Evolutionary conservation across 1,140 invertebrate species (phyloP).

Genomic region (Drosophila cardini): DNA sequence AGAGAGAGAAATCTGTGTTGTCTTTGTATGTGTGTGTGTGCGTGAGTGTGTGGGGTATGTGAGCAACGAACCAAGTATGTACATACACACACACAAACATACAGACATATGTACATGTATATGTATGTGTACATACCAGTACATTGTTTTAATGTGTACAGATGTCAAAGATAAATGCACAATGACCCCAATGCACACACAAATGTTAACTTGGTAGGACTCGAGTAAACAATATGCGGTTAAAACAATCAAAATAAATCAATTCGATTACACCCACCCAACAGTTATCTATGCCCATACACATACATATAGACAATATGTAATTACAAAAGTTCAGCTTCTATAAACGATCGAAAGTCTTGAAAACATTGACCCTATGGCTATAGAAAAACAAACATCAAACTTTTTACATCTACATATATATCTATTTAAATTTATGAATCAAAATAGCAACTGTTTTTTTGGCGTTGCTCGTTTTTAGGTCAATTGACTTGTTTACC

Average conservation of each 20-base stretch:
- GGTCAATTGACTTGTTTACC: conserved; percentile 70
- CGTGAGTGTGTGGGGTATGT: conserved; percentile 8
- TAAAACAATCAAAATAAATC: conserved; percentile 13
- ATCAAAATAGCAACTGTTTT: conserved; percentile 25
- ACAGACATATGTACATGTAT: conserved; percentile 2
- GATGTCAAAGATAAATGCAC: conserved; percentile 54
- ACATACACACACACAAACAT: conserved; percentile 17
- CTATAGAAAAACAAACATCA: conserved; percentile 6
- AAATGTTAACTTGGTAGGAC: conserved; percentile 22
- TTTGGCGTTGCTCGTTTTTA: conserved; percentile 62
- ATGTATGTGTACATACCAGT: not conserved
- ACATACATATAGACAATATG: not conserved
- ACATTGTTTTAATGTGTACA: conserved; percentile 24
- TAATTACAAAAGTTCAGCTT: not conserved
- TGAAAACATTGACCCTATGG: conserved; percentile 71
- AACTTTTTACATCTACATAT: not conserved
- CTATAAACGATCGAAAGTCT: conserved; percentile 37
- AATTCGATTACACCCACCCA: conserved; percentile 8
- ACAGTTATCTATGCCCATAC: conserved; percentile 17
- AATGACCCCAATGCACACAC: conserved; percentile 41
- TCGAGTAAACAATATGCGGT: conserved; percentile 4
- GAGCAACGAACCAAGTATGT: conserved; percentile 29
- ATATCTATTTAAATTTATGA: not conserved
- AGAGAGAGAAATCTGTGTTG: conserved; percentile 46
- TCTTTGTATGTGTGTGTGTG: conserved; percentile 20